phyloP scores from a whole-genome alignment of 2,113 vertebrate species.

The Oryzias melastigma region DNA sequence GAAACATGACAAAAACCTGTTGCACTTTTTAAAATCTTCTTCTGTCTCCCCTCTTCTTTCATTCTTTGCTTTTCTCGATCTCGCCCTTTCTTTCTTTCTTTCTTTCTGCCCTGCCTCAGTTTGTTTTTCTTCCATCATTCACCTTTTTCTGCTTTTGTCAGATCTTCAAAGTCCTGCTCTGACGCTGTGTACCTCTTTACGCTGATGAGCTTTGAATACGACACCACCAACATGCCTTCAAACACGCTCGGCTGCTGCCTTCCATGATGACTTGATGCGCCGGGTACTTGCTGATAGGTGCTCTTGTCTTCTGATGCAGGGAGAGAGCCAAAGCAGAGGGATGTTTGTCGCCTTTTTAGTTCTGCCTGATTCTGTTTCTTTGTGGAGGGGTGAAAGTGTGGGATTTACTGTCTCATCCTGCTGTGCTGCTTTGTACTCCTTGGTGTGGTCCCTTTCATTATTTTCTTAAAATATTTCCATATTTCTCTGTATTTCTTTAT shows the following conservation, averaged over 20 bases:
- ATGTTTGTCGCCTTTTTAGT: slow-evolving; percentile 25
- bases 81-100: too few relatives aligned
- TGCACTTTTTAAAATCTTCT: too few relatives aligned
- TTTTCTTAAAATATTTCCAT: slow-evolving; percentile 1
- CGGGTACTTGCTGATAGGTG: slow-evolving; percentile 35
- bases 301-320: slow-evolving; percentile 31
- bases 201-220: slow-evolving; percentile 55
- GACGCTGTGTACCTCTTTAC: slow-evolving; percentile 39
- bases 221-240: slow-evolving; percentile 54
- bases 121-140: slow-evolving; percentile 23
- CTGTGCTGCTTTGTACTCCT: slow-evolving; percentile 3
- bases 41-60: too few relatives aligned
- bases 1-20: too few relatives aligned
- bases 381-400: slow-evolving; percentile 27
- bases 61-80: background rate
- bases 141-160: slow-evolving; percentile 45
- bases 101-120: background rate
- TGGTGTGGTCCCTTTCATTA: slow-evolving; percentile 12
- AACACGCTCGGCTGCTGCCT: slow-evolving; percentile 41
- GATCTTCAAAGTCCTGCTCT: slow-evolving; percentile 64
- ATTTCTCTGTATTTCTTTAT: background rate
- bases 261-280: slow-evolving; percentile 39
- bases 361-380: slow-evolving; percentile 29
- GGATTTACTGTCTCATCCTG: slow-evolving; percentile 17
- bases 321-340: slow-evolving; percentile 7